Conservation (phyloP, 2,113 vertebrate species). For the Crotalus tigris region DNA sequence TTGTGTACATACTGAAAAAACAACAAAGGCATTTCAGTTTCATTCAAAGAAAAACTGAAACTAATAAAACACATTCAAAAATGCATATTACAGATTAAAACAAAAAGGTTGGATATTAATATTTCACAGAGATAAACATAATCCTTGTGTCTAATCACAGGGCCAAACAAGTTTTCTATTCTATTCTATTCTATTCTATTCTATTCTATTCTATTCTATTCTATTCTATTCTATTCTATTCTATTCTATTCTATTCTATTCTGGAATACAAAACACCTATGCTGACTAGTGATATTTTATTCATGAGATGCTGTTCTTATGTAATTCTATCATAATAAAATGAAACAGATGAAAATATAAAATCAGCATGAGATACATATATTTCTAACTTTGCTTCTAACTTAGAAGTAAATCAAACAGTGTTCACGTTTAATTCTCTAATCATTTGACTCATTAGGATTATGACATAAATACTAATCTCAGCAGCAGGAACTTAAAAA, state of each 20-base stretch:
- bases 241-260: no score
- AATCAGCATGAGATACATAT: not conserved
- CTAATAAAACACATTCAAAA: not conserved
- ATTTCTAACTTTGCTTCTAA: not conserved
- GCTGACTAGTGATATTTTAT: not conserved
- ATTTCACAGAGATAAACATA: not conserved
- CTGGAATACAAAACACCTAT: not conserved
- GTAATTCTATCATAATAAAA: not conserved
- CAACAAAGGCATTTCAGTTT: not conserved
- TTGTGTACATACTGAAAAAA: not conserved
- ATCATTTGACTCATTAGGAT: not conserved
- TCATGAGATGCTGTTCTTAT: not conserved
- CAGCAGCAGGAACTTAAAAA: not conserved
- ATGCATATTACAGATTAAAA: not conserved
- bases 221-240: no score
- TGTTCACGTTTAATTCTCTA: not conserved
- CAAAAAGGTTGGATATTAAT: not conserved
- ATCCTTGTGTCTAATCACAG: not conserved
- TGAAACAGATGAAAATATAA: not conserved
- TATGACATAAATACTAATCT: not conserved
- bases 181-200: no score
- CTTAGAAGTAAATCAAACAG: not conserved
- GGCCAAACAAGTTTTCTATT: no score
- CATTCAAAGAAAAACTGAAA: not conserved
- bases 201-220: no score